Base-by-base conservation (phyloP, 2,888 invertebrate species). In the Proisotoma minuta region DNA sequence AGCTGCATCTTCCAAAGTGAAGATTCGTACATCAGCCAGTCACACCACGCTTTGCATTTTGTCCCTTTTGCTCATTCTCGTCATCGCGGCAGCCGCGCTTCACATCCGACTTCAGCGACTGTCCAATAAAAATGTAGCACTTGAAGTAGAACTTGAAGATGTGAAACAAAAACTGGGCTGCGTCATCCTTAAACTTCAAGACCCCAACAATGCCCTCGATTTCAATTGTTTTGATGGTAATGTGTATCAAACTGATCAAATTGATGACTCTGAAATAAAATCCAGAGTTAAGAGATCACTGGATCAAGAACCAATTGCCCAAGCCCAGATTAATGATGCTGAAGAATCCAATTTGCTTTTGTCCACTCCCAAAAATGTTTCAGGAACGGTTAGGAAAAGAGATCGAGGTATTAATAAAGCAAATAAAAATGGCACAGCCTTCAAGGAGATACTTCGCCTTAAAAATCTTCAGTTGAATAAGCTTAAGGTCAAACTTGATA, bases 1-100 rank as follows among this genome's bases (percentile, higher is more conserved):
- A n/a, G 47, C 53, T 27, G 58, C 56, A 3, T 60, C 59, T 10
- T 59, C 68, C 2, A 47, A 20, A 5, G 29, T 68, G 1, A 51
- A 61, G 39, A 49, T 68, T 2, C 60, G 63, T 5, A 57, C 59
- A 12, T n/a, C n/a, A n/a, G 8, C 34, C 34, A 68, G 50, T 27
- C 65, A 65, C 18, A 52, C 63, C 1, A 24, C 58, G 3, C 57
- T 58, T 22, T 39, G 60, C 27, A 48, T 62, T 1, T 59, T 57
- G 28, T 22, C 53, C 39, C 49, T 62, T 12, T 39, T 66, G 8
- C 4, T 60, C 3, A 4, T 56, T 3, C 40, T 58, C 1, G 47
- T 29, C 15, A 8, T 60, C 4, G 28, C 58, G 3, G 29, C 57
- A 20, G 2, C 58, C 4, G 23, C 52, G 2, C 58, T 66, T n/a